Base-by-base conservation (phyloP, 2,888 invertebrate genomes). In the Phengaris alcon region DNA sequence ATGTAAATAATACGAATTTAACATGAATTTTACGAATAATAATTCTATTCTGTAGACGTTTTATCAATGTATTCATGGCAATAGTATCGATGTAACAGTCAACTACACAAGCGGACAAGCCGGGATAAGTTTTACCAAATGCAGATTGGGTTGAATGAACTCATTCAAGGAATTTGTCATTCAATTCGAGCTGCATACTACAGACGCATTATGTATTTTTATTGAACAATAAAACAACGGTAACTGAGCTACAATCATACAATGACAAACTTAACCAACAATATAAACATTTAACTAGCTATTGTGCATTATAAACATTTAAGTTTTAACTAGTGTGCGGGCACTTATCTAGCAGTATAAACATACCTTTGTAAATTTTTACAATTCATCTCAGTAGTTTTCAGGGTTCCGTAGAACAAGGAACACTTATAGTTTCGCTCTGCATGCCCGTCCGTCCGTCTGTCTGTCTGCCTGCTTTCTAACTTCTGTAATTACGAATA, bases 71-170 rank as follows among this genome's bases (percentile, higher is more conserved):
- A 64, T 44, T 64, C 64, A 64, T 64, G 44, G 64, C 59, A 6
- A 48, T 52, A 9, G 35, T 64, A 64, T 64, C 13, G 64, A 64
- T 13, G 35, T 64, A 64, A 64, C 64, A 64, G 64, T 64, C 64
- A 35, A 35, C 35, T 35, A 64, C 64, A 44, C 35, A 64, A 35
- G 35, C 35, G 35, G 35, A 22, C 22, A 22, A 4, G 64, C 35
- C 64, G 64, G 64, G 13, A 35, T 64, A 8, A 64, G 35, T 64
- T 64, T 64, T 64, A 64, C 72, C 72, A 72, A 74, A 74, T 68
- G 70, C 72, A 54, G 76, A 54, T 73, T 73, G 75, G 73, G 76
- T 75, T 75, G 75, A 76, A 76, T 68, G 76, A 74, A 76, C 76
- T 15, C 52, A 51, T 51, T 35, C 72, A 52, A 51, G 54, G 22